phyloP scores from a whole-genome alignment of 2,888 invertebrate species.

The Hirtodrosophila trivittata region DNA sequence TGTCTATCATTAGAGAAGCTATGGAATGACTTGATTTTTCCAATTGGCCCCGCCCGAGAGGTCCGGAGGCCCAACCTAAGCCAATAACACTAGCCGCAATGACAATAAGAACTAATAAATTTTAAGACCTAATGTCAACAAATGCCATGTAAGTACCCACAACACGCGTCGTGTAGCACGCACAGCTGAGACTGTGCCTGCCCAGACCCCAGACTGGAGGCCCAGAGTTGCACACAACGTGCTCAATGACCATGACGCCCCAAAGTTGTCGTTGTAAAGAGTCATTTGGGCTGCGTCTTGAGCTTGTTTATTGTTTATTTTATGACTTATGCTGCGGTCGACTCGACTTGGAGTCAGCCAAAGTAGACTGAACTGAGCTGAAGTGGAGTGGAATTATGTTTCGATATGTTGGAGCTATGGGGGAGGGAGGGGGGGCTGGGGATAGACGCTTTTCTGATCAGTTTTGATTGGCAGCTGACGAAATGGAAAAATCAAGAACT shows the following conservation, averaged over 20 bases:
- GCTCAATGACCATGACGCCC: conserved; percentile 70
- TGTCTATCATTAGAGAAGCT: too few relatives aligned
- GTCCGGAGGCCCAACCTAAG: conserved; percentile 38
- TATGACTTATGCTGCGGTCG: conserved; percentile 55
- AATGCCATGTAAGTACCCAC: conserved; percentile 36
- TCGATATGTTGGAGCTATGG: neutral
- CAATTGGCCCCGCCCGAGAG: conserved; percentile 30
- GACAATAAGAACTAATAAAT: conserved; percentile 67
- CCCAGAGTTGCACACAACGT: conserved; percentile 21
- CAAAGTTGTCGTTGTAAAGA: conserved; percentile 51
- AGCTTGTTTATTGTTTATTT: conserved; percentile 65
- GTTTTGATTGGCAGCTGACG: conserved; percentile 50
- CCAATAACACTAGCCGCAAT: conserved; percentile 33
- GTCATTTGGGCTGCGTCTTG: conserved; percentile 48
- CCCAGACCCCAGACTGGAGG: neutral
- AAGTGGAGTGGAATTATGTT: too few relatives aligned
- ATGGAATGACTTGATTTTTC: too few relatives aligned
- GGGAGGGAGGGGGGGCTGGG: neutral
- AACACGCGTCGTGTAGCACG: conserved; percentile 44
- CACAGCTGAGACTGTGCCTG: conserved; percentile 21
- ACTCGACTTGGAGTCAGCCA: conserved; percentile 1
- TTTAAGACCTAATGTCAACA: conserved; percentile 74
- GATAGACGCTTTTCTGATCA: conserved; percentile 4
- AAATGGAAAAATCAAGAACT: conserved; percentile 55
- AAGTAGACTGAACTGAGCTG: neutral